Base-by-base conservation (phyloP, 2,888 invertebrate genomes). In the Fabriciana adippe region DNA sequence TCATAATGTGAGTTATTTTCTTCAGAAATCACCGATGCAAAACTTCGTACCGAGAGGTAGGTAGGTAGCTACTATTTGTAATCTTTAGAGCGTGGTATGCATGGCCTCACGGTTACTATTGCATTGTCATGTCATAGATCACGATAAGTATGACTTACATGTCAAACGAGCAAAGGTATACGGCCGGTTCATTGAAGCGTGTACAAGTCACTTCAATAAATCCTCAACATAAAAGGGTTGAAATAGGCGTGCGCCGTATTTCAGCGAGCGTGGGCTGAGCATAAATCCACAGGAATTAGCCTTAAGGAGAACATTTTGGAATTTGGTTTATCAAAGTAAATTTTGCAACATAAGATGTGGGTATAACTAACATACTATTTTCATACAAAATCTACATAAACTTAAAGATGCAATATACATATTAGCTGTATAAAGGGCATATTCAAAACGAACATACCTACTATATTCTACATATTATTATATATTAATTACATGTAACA, bases 241-340 rank as follows among this genome's bases (percentile, higher is more conserved):
- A 84, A 87, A 85, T 67, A 59, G 82, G 83, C 87, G 84, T 83
- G 82, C 84, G 84, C 85, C 81, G 83, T 90, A 89, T 88, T 90
- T 89, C 85, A 90, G 85, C 80, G 79, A 74, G 83, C 86, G 89
- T 88, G 86, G 89, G 87, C 82, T 78, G 86, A 76, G 76, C 86
- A 90, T 91, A 90, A 91, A 90, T 89, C 86, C 82, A 81, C 82
- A 81, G 80, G 84, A 87, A 90, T 89, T 89, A 89, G 86, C 87
- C 83, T 83, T 87, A 86, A 86, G 85, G 83, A 83, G 85, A 81
- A 85, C 86, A 88, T 87, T 89, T 89, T 89, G 87, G 89, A 86
- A 83, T 85, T 81, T 78, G 77, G 75, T 78, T 76, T 77, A 78
- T 79, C 48, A 53, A 67, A 41, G 67, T 35, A 51, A 45, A 56